A percentile compares a stretch with the other conserved stretches of the same genome.
These are phyloP conservation scores for Lophura nycthemera DNA, from an alignment of 2,113 vertebrate genomes.

Conservation along the genomic window DNA sequence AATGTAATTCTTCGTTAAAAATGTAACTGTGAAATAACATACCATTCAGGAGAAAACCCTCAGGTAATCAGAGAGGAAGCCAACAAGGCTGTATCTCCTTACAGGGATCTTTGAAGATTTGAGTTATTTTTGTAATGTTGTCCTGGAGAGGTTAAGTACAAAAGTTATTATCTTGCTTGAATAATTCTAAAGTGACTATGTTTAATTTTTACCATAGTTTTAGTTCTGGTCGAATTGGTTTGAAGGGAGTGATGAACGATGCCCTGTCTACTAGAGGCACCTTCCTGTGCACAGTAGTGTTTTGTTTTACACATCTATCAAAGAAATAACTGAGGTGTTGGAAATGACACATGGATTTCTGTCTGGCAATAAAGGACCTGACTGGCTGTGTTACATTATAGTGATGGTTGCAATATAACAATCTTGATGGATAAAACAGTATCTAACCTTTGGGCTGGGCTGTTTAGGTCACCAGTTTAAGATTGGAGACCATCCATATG, in stretches of 20 bases:
- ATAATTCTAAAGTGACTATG: not conserved
- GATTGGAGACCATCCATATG: conserved; percentile 25
- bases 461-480: conserved; percentile 9
- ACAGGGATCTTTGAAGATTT: not conserved
- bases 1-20: not conserved
- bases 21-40: not conserved
- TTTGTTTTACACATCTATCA: conserved; percentile 59
- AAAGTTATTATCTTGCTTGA: not conserved
- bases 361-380: conserved; percentile 50
- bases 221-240: not conserved
- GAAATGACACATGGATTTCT: conserved; percentile 57
- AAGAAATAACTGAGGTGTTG: conserved; percentile 52
- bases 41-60: not conserved
- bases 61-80: not conserved
- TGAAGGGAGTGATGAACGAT: not conserved
- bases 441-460: conserved; percentile 57
- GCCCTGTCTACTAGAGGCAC: not conserved
- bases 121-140: not conserved
- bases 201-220: conserved; percentile 3
- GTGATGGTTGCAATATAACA: conserved; percentile 50
- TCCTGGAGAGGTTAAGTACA: not conserved
- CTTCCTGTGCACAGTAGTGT: not conserved
- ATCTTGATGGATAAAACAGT: conserved; percentile 54
- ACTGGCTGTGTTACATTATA: conserved; percentile 47
- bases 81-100: not conserved